Base-by-base conservation (phyloP, 2,113 vertebrate species). In the Corapipo altera region DNA sequence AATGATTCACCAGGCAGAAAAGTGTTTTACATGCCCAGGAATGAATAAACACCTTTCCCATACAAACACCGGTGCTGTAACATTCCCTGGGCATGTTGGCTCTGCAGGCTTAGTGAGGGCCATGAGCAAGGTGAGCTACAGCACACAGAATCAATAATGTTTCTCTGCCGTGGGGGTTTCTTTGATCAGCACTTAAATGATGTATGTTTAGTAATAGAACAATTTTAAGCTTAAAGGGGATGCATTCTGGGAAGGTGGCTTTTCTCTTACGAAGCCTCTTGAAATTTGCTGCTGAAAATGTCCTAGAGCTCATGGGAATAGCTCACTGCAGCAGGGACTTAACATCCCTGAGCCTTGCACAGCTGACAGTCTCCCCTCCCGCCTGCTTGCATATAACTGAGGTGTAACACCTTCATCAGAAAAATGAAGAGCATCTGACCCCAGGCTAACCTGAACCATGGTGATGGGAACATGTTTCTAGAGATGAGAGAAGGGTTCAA, bases 171-270 rank as follows among this genome's bases (percentile, higher is more conserved):
- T 1, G 0, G 41, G 46, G 23, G 6, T 67, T 85, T 71, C 80
- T 94, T 88, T 96, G 75, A 96, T 88, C 85, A 94, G 67, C 3
- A 5, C 37, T 81, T 85, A 77, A 76, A 85, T 65, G 57, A 85
- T 71, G 20, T 3, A 33, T 58, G 73, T 57, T 92, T 58, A 85
- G 49, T 64, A 95, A 84, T 0, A 75, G 70, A 91, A 62, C 28
- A 52, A 75, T 79, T 92, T 75, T 28, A 91, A 65, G 54, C 33
- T 61, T 35, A 46, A 91, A 69, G 52, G 22, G 33, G 62, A 84
- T 41, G n/a, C 33, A 44, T 0, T 15, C 24, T 48, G n/a, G 10
- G 57, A 48, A 94, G 23, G 28, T 2, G 3, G 57, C 24, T 78
- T 82, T 61, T 84, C 27, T 43, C 41, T 57, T 30, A 46, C 0